Conservation (phyloP, 2,888 invertebrate genomes). For the Oscheius myriophilus region DNA sequence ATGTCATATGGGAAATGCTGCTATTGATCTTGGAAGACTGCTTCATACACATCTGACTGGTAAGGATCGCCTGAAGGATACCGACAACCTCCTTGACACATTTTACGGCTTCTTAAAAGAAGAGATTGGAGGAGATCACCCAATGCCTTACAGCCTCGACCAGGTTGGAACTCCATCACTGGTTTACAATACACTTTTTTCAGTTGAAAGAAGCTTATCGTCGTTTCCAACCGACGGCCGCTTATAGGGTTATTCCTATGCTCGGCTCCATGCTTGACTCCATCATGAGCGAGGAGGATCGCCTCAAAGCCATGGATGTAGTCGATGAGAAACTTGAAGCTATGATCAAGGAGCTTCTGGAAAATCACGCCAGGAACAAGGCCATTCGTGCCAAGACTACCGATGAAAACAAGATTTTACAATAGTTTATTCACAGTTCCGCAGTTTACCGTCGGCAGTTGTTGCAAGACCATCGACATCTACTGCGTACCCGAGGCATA, state of each 20-base stretch:
- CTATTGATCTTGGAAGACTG: slow-evolving; percentile 21
- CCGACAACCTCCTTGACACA: slow-evolving; percentile 5
- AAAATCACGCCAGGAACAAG: slow-evolving; percentile 8
- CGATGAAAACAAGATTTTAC: too few species aligned
- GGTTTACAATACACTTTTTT: background rate
- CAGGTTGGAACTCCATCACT: slow-evolving; percentile 1
- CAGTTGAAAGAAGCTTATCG: slow-evolving; percentile 25
- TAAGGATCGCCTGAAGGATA: slow-evolving; percentile 4
- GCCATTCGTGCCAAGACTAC: too few species aligned
- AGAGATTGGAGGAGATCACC: slow-evolving; percentile 19
- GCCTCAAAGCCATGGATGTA: background rate
- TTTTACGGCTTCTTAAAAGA: slow-evolving; percentile 26
- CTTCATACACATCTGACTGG: slow-evolving; percentile 12
- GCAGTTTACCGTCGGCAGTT: slow-evolving; percentile 1
- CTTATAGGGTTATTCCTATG: slow-evolving; percentile 18
- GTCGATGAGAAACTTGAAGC: slow-evolving; percentile 10
- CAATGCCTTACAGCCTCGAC: slow-evolving; percentile 23
- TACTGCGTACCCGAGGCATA: slow-evolving; percentile 22
- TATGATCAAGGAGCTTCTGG: slow-evolving; percentile 4
- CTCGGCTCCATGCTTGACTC: slow-evolving; percentile 13
- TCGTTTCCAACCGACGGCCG: slow-evolving; percentile 18
- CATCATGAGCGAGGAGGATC: slow-evolving; percentile 9
- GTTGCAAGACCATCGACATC: slow-evolving; percentile 15
- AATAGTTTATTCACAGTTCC: too few species aligned
- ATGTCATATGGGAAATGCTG: slow-evolving; percentile 19